Percentiles rank a stretch among this genome's conserved stretches.
Conservation (phyloP, 2,888 invertebrate species). For the Acleris cristana region DNA sequence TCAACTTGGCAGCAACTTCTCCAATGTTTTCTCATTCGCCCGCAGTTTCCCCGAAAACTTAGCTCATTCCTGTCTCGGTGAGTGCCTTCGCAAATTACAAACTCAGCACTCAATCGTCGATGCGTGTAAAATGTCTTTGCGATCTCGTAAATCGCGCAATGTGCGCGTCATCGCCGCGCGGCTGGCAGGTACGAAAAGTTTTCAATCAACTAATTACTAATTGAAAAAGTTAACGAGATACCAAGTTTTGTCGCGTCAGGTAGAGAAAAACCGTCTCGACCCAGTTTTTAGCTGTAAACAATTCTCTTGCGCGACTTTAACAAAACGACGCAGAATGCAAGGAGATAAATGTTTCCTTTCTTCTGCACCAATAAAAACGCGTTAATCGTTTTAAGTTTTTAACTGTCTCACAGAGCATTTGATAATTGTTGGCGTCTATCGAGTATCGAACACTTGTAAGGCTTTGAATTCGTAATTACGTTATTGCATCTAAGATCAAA, state of each 20-base stretch:
- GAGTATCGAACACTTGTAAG: too few relatives aligned
- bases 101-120: slow-evolving; percentile 72
- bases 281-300: slow-evolving; percentile 60
- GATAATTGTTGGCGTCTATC: too few relatives aligned
- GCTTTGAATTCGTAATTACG: too few relatives aligned
- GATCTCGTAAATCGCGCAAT: slow-evolving; percentile 66
- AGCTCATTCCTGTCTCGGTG: slow-evolving; percentile 73
- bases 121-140: slow-evolving; percentile 78
- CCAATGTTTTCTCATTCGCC: slow-evolving; percentile 77
- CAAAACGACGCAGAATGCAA: slow-evolving; percentile 34
- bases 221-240: slow-evolving; percentile 69
- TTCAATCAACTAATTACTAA: slow-evolving; percentile 77
- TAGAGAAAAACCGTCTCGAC: slow-evolving; percentile 58
- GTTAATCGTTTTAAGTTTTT: too few relatives aligned
- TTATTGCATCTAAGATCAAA: slow-evolving; percentile 1
- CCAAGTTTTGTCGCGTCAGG: slow-evolving; percentile 55
- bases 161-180: slow-evolving; percentile 54
- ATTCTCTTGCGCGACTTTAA: slow-evolving; percentile 43
- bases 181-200: slow-evolving; percentile 44
- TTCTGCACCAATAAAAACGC: background rate
- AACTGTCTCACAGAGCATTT: too few relatives aligned
- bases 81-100: slow-evolving; percentile 71
- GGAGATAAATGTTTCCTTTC: slow-evolving; percentile 28
- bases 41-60: slow-evolving; percentile 72
- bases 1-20: slow-evolving; percentile 71